Base-by-base conservation (phyloP, 2,888 invertebrate genomes). In the Periphyllus acericola region DNA sequence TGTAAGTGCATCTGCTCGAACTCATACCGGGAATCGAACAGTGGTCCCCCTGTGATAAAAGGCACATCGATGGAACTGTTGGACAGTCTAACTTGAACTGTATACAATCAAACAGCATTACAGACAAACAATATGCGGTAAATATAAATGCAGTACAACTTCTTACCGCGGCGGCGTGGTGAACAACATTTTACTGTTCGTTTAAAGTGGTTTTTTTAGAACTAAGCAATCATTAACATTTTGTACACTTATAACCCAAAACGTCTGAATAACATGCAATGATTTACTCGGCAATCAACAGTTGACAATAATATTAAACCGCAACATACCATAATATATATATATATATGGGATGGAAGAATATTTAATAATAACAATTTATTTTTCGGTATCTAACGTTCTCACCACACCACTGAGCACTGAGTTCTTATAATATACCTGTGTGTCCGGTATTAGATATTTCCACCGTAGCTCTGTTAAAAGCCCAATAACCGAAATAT, bases 1-100 rank as follows among this genome's bases (percentile, higher is more conserved):
- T 95, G 95, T 90, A 95, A 94, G 91, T 95, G 95, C 79, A 95
- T 91, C 91, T 95, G 94, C 0, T 94, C 94, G 83, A 95, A 92
- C 0, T 94, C 91, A 89, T 94, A 95, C 89, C 93, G 94, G 17
- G 93, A 93, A 68, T 88, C 72, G 17, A 89, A 84, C 32, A 90
- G 55, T 17, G 90, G 90, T 14, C 90, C 90, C 5, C 89, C 89
- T 5, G 60, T 76, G 32, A 90, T 66, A 36, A 21, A 87, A 14
- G 81, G 81, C 8, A 66, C 40, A 0, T 60, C 46, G n/a, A 66
- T 25, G 32, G 81, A 32, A 60, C 40, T 46, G 14, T 81, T 75
- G 32, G 60, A 8, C 14, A 81, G 60, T 74, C 29, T 72, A 55
- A 81, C 81, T 9, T 0, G 0, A 66, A 81, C 87, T 87, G 25